phyloP scores from a whole-genome alignment of 2,113 vertebrate genomes.

The Ptilonorhynchus violaceus region DNA sequence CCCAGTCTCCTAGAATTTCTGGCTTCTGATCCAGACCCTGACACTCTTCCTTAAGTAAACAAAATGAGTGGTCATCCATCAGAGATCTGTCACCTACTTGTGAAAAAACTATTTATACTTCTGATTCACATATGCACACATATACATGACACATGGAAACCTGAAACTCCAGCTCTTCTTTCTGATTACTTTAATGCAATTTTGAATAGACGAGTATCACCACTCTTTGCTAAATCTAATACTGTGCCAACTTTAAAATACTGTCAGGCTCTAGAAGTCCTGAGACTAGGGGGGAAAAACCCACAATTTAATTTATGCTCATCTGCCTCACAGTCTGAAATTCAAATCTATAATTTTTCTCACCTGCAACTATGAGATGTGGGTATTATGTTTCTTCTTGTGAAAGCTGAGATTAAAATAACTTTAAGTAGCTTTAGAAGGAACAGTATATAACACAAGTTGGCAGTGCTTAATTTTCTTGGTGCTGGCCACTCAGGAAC shows the following conservation, averaged over 20 bases:
- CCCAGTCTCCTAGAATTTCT: background rate
- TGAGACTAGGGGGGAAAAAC: background rate
- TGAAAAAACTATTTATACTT: background rate
- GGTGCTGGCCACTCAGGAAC: rapidly evolving
- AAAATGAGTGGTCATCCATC: background rate
- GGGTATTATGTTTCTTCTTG: background rate
- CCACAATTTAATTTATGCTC: background rate
- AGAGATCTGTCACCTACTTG: background rate
- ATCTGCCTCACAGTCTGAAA: background rate
- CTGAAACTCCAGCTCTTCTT: background rate
- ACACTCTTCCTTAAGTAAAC: background rate
- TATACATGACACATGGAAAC: background rate
- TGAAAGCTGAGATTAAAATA: background rate
- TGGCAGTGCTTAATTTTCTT: background rate
- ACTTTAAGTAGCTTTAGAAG: background rate
- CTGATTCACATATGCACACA: background rate
- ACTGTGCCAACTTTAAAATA: background rate
- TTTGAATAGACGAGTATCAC: background rate
- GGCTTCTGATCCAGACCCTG: background rate
- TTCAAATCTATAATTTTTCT: background rate
- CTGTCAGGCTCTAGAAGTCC: background rate
- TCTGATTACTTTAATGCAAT: background rate
- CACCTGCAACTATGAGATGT: background rate
- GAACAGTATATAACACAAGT: background rate
- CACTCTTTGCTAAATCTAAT: background rate